Percentiles rank a stretch among this genome's conserved stretches.
Conservation (phyloP, 2,888 invertebrate genomes). For the Acanthopleura granulata region DNA sequence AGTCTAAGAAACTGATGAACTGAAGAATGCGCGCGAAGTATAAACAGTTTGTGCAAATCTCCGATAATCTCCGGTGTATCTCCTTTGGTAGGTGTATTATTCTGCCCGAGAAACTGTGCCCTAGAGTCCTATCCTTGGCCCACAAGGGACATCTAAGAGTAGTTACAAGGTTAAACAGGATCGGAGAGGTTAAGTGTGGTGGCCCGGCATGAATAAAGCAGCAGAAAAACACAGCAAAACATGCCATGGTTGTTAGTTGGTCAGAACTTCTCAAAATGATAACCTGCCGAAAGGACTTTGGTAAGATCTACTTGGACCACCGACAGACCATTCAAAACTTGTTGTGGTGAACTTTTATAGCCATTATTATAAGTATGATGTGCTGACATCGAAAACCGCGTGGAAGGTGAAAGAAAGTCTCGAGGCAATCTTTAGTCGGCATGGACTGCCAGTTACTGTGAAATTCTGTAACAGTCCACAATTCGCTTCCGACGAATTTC, state of each 20-base stretch:
- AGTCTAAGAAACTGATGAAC: no score
- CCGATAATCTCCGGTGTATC: no score
- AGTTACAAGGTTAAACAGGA: slow-evolving; percentile 22
- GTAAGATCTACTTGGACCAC: slow-evolving; percentile 25
- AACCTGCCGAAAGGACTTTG: slow-evolving; percentile 31
- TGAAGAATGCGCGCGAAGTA: no score
- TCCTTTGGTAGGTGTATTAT: no score
- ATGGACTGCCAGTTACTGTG: not conserved
- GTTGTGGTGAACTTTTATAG: slow-evolving; percentile 27
- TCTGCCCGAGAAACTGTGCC: slow-evolving; percentile 20
- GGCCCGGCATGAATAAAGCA: slow-evolving; percentile 22
- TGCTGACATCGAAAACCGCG: not conserved
- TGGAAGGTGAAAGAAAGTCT: not conserved
- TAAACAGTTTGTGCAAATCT: no score
- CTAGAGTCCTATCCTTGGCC: slow-evolving; percentile 20
- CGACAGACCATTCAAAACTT: slow-evolving; percentile 21
- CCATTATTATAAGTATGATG: slow-evolving; percentile 3
- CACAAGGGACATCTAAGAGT: slow-evolving; percentile 26
- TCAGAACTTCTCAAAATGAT: slow-evolving; percentile 28
- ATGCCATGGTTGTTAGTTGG: slow-evolving; percentile 36
- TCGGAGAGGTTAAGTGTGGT: not conserved
- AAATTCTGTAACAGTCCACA: slow-evolving; percentile 3
- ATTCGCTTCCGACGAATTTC: not conserved
- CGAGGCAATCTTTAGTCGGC: slow-evolving; percentile 7
- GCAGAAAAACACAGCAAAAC: slow-evolving; percentile 29